Percentiles rank a stretch among this genome's conserved stretches.
phyloP scores from a whole-genome alignment of 1,140 invertebrate species.

The Brachionus rotundiformis region DNA sequence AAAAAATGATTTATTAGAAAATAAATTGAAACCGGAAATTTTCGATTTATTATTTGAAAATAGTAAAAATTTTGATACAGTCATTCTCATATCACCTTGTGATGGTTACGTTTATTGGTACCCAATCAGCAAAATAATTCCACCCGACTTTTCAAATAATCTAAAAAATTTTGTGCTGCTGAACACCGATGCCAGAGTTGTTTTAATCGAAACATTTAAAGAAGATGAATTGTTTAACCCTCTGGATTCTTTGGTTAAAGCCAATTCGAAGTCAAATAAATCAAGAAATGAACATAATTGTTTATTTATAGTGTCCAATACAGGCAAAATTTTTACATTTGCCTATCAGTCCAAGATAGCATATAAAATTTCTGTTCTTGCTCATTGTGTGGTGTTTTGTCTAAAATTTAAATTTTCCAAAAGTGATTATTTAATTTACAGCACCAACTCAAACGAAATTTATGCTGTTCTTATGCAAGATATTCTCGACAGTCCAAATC shows the following conservation, averaged over 20 bases:
- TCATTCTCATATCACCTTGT: background rate
- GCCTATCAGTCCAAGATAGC: background rate
- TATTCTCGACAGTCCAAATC: background rate
- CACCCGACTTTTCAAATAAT: background rate
- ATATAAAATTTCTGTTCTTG: background rate
- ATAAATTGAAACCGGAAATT: background rate
- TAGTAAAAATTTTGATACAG: background rate
- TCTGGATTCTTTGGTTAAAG: background rate
- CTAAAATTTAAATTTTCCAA: background rate
- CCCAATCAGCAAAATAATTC: background rate
- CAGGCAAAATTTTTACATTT: background rate
- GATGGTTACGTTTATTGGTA: constrained; percentile 45
- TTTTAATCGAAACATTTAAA: constrained; percentile 24
- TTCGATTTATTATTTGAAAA: constrained; percentile 6
- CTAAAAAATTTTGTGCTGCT: constrained; percentile 14
- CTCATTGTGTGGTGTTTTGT: constrained; percentile 1
- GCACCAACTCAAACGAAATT: background rate
- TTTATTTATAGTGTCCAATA: background rate
- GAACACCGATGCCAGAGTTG: background rate
- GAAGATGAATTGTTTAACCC: background rate
- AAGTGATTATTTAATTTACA: constrained; percentile 16
- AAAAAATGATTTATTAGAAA: background rate
- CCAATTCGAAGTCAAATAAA: background rate
- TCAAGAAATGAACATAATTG: background rate
- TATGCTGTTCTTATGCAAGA: background rate